Evolutionary conservation across 2,797 vertebrate genomes (phyloP).

Genomic region (Coendou prehensilis): DNA sequence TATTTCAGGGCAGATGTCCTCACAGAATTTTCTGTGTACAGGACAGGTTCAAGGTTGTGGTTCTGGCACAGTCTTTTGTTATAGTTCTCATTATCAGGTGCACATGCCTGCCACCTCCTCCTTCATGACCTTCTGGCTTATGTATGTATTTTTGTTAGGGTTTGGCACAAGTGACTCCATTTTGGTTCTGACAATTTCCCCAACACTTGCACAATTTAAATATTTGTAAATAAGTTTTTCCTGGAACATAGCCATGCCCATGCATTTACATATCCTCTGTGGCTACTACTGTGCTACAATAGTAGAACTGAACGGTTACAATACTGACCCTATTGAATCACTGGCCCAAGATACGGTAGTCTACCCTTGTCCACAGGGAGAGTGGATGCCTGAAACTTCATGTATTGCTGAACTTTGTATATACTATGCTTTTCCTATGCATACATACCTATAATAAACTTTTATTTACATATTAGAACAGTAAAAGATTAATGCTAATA

Average conservation of each 20-base stretch:
- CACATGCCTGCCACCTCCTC: no score
- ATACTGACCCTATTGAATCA: fast-evolving
- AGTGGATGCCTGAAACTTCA: neutral
- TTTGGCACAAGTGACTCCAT: neutral
- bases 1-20: neutral
- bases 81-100: neutral
- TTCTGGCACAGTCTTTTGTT: neutral
- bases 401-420: neutral
- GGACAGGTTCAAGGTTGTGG: neutral
- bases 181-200: neutral
- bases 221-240: neutral
- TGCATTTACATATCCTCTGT: neutral
- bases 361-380: no score
- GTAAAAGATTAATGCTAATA: neutral
- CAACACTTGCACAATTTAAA: neutral
- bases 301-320: neutral
- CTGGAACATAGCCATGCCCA: neutral
- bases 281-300: neutral
- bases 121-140: neutral
- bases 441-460: neutral
- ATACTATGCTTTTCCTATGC: neutral
- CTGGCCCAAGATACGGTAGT: neutral
- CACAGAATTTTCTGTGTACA: neutral
- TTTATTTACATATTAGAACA: neutral
- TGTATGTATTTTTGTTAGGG: neutral